Evolutionary conservation across 2,113 vertebrate genomes (phyloP).

Genomic region (Lepus americanus): DNA sequence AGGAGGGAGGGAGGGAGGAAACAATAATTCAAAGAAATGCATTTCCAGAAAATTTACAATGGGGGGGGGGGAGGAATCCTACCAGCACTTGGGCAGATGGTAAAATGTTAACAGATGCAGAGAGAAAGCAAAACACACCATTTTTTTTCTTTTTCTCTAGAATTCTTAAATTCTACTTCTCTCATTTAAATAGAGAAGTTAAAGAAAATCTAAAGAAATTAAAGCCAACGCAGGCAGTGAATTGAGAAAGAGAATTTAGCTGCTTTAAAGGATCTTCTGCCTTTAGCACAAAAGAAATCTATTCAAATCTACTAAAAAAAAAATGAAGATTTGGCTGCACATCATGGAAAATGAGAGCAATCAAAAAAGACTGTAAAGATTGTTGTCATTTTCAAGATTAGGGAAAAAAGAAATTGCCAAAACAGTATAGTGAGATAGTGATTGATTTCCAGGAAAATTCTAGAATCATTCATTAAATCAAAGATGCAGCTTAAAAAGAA

Average conservation of each 20-base stretch:
- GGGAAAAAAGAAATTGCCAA: background rate
- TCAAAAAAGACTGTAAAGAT: background rate
- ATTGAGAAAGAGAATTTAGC: background rate
- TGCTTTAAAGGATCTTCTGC: background rate
- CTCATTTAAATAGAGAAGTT: constrained; percentile 24
- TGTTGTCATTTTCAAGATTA: constrained; percentile 34
- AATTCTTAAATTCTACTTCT: constrained; percentile 21
- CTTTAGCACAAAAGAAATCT: background rate
- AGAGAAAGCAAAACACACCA: background rate
- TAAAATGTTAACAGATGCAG: constrained; percentile 39
- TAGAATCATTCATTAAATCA: background rate
- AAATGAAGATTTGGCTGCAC: background rate
- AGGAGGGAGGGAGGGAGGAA: background rate
- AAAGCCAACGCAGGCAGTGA: background rate
- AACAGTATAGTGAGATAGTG: background rate
- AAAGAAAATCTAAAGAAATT: background rate
- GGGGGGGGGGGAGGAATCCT: background rate
- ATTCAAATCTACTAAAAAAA: background rate
- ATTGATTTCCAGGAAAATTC: constrained; percentile 5
- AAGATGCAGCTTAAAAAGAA: background rate
- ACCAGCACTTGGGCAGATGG: constrained; percentile 9
- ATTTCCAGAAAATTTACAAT: constrained; percentile 13
- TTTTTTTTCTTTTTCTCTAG: constrained; percentile 29
- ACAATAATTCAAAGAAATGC: background rate
- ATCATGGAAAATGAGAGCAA: background rate